phyloP scores from a whole-genome alignment of 2,113 vertebrate genomes.

The Myrmophylax atrothorax region DNA sequence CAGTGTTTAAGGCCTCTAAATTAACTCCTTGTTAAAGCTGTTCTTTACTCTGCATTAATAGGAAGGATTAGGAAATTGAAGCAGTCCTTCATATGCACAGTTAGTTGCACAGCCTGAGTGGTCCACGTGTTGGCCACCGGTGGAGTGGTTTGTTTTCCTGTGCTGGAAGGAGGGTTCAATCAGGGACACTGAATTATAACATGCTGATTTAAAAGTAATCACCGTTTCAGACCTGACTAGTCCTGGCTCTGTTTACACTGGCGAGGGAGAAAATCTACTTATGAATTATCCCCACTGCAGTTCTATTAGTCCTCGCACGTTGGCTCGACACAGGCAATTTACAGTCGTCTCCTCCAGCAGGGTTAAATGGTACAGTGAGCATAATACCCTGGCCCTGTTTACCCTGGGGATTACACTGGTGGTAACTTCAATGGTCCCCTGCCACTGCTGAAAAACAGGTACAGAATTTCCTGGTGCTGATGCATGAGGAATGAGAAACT shows the following conservation, averaged over 20 bases:
- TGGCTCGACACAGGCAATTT: neutral
- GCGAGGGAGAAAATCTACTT: neutral
- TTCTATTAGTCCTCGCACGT: neutral
- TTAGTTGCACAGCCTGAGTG: neutral
- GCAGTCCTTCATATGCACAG: neutral
- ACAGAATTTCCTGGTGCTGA: neutral
- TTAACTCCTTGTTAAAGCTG: conserved; percentile 28
- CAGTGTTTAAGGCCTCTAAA: neutral
- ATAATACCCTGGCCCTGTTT: neutral
- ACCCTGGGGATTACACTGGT: neutral
- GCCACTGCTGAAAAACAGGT: conserved; percentile 27
- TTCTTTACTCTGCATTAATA: conserved; percentile 21
- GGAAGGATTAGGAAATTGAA: conserved; percentile 13
- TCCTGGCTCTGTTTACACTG: conserved; percentile 27
- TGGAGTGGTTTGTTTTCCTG: neutral
- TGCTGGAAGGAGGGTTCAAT: conserved; percentile 2
- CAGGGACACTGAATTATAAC: conserved; percentile 23
- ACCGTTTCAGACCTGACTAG: conserved; percentile 22
- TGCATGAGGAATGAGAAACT: neutral
- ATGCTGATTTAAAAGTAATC: conserved; percentile 26
- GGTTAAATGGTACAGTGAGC: conserved; percentile 10
- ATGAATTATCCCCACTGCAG: conserved; percentile 38
- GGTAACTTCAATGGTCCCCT: neutral
- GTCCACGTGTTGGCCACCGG: neutral
- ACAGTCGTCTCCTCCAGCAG: neutral